A percentile compares a stretch with the other conserved stretches of the same genome.
These are phyloP conservation scores for Phaenicophaeus curvirostris DNA, from an alignment of 2,797 vertebrate genomes.

Conservation along the genomic window DNA sequence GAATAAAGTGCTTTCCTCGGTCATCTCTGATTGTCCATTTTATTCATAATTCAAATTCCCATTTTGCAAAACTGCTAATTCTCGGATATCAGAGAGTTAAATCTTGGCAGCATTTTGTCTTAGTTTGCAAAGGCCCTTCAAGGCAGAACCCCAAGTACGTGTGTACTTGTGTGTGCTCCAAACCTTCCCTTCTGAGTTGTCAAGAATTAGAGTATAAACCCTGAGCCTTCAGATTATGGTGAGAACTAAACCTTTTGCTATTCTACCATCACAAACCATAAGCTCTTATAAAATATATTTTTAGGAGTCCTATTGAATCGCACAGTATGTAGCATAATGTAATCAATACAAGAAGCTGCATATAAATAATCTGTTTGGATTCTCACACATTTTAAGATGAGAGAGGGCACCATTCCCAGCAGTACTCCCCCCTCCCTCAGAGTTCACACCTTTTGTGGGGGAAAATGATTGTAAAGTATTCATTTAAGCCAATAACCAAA, in stretches of 20 bases:
- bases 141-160: neutral
- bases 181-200: neutral
- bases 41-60: neutral
- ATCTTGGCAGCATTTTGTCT: neutral
- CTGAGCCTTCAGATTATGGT: neutral
- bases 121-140: neutral
- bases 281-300: conserved; percentile 69
- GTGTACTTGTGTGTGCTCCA: neutral
- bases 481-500: conserved; percentile 75
- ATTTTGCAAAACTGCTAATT: neutral
- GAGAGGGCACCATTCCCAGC: conserved; percentile 75
- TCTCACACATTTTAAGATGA: conserved; percentile 75
- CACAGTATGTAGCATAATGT: conserved; percentile 70
- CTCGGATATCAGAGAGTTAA: neutral
- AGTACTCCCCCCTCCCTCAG: conserved; percentile 62
- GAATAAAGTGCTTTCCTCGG: neutral
- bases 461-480: conserved; percentile 77
- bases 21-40: neutral
- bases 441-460: conserved; percentile 72
- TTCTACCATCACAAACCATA: conserved; percentile 51
- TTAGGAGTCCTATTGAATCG: conserved; percentile 66
- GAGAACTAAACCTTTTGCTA: conserved; percentile 50
- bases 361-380: conserved; percentile 78
- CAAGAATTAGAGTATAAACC: conserved; percentile 5
- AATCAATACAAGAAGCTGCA: conserved; percentile 74